Percentiles rank a stretch among this genome's conserved stretches.
Evolutionary conservation across 2,797 vertebrate genomes (phyloP).

Genomic region (Coregonus suidteri): DNA sequence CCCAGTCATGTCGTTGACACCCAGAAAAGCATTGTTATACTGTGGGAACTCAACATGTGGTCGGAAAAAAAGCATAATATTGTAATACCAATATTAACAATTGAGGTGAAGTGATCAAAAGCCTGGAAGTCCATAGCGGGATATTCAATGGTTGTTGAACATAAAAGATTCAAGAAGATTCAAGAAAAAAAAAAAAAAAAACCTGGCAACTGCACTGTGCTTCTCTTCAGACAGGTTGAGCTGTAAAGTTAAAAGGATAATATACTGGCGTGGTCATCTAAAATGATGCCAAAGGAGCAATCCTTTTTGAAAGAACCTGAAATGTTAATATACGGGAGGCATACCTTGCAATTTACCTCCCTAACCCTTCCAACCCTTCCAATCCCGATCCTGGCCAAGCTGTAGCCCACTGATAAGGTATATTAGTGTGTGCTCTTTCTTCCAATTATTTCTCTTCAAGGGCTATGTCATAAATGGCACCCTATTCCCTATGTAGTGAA

Average conservation of each 20-base stretch:
- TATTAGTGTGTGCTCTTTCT: slow-evolving; percentile 65
- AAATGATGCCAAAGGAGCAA: slow-evolving; percentile 51
- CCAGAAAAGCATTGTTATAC: background rate
- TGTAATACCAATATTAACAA: slow-evolving; percentile 17
- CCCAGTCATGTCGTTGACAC: background rate
- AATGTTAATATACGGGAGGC: slow-evolving; percentile 62
- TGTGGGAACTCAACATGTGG: background rate
- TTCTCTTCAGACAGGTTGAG: slow-evolving; percentile 44
- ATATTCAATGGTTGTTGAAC: slow-evolving; percentile 37
- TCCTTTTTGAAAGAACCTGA: slow-evolving; percentile 60
- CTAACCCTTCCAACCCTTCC: slow-evolving; percentile 43
- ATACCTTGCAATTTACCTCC: slow-evolving; percentile 67
- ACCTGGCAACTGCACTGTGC: slow-evolving; percentile 26
- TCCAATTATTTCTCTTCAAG: slow-evolving; percentile 65
- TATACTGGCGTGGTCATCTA: slow-evolving; percentile 48
- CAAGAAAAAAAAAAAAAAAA: background rate
- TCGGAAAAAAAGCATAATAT: background rate
- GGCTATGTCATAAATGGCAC: background rate
- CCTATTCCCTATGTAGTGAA: background rate
- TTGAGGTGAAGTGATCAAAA: slow-evolving; percentile 22
- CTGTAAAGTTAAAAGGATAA: slow-evolving; percentile 54
- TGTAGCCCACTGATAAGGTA: slow-evolving; percentile 71
- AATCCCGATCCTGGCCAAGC: slow-evolving; percentile 53
- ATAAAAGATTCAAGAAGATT: slow-evolving; percentile 14
- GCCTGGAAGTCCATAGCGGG: slow-evolving; percentile 22